Percentiles rank a stretch among this genome's conserved stretches.
Conservation (phyloP, 2,113 vertebrate species). For the Psophia crepitans region DNA sequence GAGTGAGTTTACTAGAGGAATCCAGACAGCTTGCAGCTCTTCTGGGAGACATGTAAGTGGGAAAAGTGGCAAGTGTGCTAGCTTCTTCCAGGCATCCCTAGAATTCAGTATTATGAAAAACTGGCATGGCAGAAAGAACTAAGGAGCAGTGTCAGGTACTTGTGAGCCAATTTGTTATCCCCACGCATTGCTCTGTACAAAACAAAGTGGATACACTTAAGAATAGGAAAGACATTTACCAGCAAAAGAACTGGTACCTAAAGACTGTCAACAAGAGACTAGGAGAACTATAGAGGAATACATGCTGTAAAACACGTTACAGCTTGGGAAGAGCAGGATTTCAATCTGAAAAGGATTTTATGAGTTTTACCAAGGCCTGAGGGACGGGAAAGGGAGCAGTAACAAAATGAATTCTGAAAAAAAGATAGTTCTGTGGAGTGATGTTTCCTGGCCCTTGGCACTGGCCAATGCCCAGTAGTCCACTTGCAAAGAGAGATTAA, state of each 20-base stretch:
- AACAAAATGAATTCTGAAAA: not conserved
- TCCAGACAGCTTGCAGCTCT: not conserved
- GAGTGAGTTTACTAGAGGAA: not conserved
- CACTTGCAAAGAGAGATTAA: constrained; percentile 26
- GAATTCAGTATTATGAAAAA: not conserved
- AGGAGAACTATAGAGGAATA: constrained; percentile 4
- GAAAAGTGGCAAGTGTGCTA: not conserved
- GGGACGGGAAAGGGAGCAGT: not conserved
- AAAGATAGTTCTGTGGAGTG: not conserved
- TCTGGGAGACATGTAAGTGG: not conserved
- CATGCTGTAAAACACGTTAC: not conserved
- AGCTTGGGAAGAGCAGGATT: not conserved
- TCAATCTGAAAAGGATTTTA: constrained; percentile 43
- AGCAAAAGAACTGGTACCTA: not conserved
- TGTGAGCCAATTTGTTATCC: constrained; percentile 5
- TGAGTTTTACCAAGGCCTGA: constrained; percentile 6
- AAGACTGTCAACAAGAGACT: constrained; percentile 17
- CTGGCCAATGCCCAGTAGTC: not conserved
- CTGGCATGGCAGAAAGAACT: not conserved
- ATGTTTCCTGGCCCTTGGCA: constrained; percentile 8
- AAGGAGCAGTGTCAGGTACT: not conserved
- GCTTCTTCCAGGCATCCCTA: not conserved
- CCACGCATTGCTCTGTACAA: not conserved
- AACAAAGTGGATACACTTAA: constrained; percentile 10
- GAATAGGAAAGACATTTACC: constrained; percentile 19